phyloP scores from a whole-genome alignment of 2,113 vertebrate genomes.

The Microcebus murinus region DNA sequence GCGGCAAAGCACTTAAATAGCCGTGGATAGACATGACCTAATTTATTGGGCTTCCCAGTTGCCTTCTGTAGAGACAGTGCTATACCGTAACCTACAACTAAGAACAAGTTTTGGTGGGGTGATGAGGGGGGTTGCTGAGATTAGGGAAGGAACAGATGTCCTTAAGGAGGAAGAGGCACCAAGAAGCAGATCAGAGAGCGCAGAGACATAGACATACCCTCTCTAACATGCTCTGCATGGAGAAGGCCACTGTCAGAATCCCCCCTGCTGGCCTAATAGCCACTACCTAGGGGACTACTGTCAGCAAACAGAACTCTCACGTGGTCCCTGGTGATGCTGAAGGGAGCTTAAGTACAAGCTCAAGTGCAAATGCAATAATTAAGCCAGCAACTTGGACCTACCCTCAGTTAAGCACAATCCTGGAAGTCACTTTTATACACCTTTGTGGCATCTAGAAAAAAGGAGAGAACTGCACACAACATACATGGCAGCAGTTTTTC shows the following conservation, averaged over 20 bases:
- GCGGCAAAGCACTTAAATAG: constrained; percentile 48
- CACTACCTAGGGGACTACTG: neutral
- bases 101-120: neutral
- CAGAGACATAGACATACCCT: rapidly evolving
- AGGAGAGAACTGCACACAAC: neutral
- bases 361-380: neutral
- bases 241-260: neutral
- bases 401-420: neutral
- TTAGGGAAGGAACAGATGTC: neutral
- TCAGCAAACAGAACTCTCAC: neutral
- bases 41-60: constrained; percentile 62
- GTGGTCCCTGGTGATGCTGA: neutral
- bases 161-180: neutral
- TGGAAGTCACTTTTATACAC: neutral
- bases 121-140: neutral
- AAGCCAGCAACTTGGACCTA: neutral
- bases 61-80: constrained; percentile 20
- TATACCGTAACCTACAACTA: neutral
- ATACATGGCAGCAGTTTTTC: neutral
- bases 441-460: neutral
- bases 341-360: neutral
- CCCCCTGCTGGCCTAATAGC: neutral
- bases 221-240: rapidly evolving
- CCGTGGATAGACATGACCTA: constrained; percentile 71
- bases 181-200: no score